Evolutionary conservation across 2,888 invertebrate species (phyloP), one percentile per base, ranked within the genome.

Genomic region (Trichogramma dendrolimi): DNA sequence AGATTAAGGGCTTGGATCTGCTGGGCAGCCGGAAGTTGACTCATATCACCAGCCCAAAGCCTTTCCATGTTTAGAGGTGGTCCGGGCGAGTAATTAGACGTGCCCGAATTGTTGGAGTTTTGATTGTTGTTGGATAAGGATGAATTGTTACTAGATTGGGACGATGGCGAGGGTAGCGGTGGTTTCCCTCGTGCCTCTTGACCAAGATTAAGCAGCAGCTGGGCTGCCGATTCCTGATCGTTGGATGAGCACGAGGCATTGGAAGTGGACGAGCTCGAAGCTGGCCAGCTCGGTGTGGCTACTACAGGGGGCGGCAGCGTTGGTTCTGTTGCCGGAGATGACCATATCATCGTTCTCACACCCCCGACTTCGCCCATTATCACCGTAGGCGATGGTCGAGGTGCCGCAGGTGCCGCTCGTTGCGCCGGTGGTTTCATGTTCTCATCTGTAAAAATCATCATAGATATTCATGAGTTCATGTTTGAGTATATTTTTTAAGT

Each of bases 301-400:
- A 79, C 84, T 76, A 77, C 85, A 85, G 50, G 83, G 82, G 41
- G 83, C 81, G 55, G 83, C 82, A 47, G 85, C 84, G 48, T 86
- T 38, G 80, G 78, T 49, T 79, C 79, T 49, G 82, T 71, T 1
- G 82, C 76, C 4, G 86, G 86, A 68, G 85, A 84, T 41, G 86
- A 85, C 87, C 87, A 87, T 62, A 87, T 83, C 87, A 87, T 87
- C 49, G 87, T 87, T 61, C 88, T 83, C 0, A 94, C 94, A 49
- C 94, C 92, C 59, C 94, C 94, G 47, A 92, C 92, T 79, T 94
- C 94, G 55, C 94, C 94, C 93, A 94, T 93, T 69, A 94, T 92
- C 67, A 94, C 94, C 54, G 92, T 91, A 42, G 94, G 94, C 56
- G 94, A 84, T 62, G 84, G 83, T 68, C 89, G 72, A 79, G 88